Evolutionary conservation across 1,140 invertebrate genomes (phyloP).

Genomic region (Onthophagus taurus): DNA sequence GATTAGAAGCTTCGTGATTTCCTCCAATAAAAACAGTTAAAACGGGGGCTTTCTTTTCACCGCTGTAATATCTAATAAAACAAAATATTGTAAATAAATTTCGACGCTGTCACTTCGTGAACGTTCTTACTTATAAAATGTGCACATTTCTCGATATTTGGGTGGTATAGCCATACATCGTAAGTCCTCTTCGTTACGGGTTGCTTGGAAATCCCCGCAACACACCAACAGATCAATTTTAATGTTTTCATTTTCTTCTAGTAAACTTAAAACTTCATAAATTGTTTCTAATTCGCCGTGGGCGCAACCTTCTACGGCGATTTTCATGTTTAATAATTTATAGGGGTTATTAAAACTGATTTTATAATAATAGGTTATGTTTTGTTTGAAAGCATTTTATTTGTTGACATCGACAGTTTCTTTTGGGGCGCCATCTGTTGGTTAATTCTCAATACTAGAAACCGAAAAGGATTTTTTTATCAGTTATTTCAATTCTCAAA

Average conservation of each 20-base stretch:
- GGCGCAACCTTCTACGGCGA: constrained; percentile 94
- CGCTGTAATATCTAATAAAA: constrained; percentile 78
- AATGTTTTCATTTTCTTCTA: constrained; percentile 58
- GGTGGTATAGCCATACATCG: constrained; percentile 88
- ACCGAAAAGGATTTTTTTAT: too few species aligned
- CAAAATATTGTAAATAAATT: constrained; percentile 4
- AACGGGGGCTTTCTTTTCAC: constrained; percentile 83
- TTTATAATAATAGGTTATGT: too few species aligned
- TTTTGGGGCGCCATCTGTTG: too few species aligned
- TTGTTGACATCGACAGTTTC: too few species aligned
- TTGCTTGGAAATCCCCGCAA: constrained; percentile 95
- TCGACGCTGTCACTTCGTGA: too few species aligned
- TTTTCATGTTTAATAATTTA: constrained; percentile 69
- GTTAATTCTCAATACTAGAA: too few species aligned
- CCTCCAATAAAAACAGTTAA: constrained; percentile 96
- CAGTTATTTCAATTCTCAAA: too few species aligned
- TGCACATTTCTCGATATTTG: constrained; percentile 84
- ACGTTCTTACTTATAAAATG: constrained; percentile 85
- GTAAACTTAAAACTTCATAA: constrained; percentile 70
- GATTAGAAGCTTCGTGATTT: constrained; percentile 98
- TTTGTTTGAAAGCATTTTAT: too few species aligned
- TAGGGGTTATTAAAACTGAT: too few species aligned
- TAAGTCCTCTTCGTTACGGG: constrained; percentile 69
- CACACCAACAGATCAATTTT: constrained; percentile 88
- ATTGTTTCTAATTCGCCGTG: constrained; percentile 96